Base-by-base conservation (phyloP, 1,140 invertebrate genomes). In the Tetraneura akinire region DNA sequence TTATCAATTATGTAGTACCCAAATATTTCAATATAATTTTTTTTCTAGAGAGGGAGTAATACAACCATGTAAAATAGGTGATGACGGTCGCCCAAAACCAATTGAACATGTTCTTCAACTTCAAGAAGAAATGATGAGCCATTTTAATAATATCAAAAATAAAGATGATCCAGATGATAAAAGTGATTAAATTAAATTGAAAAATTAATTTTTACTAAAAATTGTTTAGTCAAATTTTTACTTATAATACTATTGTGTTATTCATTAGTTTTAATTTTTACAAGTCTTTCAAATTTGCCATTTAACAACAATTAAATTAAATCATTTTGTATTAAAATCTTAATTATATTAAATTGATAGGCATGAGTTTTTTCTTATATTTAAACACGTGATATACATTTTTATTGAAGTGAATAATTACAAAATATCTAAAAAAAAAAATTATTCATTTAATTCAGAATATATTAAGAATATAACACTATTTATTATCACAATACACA, bases 31-130 rank as follows among this genome's bases (percentile, higher is more conserved):
- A 23, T 18, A 21, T 37, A n/a, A 81, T 47, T 47, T 81, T 82
- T 80, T 82, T 82, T 85, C 84, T 82, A 92, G 91, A 81, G 85
- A 90, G 74, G 96, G 96, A 14, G 85, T 97, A 0, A 91, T 99
- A 45, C 91, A 94, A 85, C 97, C 98, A 13, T 96, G 94, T 84
- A 88, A 90, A 57, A 90, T 99, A 18, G 96, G 94, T 3, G 89
- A 91, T 49, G 96, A 98, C 87, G 98, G 98, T 0, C 91, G 91
- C 82, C 96, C 96, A n/a, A 88, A 91, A 81, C 91, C 96, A 0
- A 88, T 99, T 18, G 91, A 93, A 76, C 96, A 98, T 85, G 91
- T 99, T 45, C 86, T 98, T 1, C 91, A 99, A 86, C 85, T 98
- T 62, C 91, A 94, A 83, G 86, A 89, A 76, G 81, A 84, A 71